Conservation (phyloP, 1,140 invertebrate species). For the Heterodera carotae region DNA sequence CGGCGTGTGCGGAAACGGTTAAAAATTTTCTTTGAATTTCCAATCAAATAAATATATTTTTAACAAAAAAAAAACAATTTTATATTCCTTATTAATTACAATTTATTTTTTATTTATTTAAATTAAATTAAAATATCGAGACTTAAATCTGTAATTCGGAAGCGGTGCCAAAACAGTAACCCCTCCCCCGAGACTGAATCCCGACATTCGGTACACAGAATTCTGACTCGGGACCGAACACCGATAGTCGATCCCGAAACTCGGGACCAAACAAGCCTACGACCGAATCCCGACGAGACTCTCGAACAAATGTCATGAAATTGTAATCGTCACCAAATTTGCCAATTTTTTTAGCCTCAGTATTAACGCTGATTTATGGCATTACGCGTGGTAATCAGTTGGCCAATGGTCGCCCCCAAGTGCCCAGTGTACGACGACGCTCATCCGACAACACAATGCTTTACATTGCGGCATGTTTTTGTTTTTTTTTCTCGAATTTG, state of each 20-base stretch:
- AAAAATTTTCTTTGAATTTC: neutral
- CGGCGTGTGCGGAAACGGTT: slow-evolving; percentile 62
- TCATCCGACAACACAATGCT: slow-evolving; percentile 60
- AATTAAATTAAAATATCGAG: no score
- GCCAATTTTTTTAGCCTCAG: slow-evolving; percentile 39
- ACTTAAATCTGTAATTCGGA: no score
- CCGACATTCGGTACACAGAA: no score
- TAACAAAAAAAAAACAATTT: no score
- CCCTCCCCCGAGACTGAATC: no score
- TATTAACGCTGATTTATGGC: slow-evolving; percentile 61
- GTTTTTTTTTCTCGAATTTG: no score
- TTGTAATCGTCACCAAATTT: no score
- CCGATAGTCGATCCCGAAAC: no score
- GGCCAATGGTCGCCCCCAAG: neutral
- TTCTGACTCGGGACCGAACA: no score
- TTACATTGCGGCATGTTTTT: slow-evolving; percentile 45
- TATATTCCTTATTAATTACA: neutral
- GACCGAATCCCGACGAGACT: neutral
- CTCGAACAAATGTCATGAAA: neutral
- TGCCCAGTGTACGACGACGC: slow-evolving; percentile 24
- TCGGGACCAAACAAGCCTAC: no score
- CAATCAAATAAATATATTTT: no score
- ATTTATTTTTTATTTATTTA: slow-evolving; percentile 3
- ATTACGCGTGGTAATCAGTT: slow-evolving; percentile 54
- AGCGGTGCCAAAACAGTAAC: no score